Evolutionary conservation across 2,888 invertebrate species (phyloP), one percentile per base, ranked within the genome.

Genomic region (Acleris emargana): DNA sequence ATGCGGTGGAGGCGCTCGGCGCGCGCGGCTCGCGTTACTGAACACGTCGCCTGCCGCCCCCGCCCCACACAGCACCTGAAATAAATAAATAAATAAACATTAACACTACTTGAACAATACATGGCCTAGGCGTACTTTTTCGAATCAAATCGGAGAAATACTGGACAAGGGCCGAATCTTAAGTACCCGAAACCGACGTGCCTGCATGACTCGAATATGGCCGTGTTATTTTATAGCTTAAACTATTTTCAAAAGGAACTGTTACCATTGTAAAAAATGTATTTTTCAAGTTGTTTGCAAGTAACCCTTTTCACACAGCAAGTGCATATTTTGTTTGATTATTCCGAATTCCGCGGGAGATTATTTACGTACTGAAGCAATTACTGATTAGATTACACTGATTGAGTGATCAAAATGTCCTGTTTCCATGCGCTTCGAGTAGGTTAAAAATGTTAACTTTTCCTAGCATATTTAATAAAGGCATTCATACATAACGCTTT

Each of bases 21-120:
- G 78, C 82, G 86, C 87, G 78, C 89, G 89, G 84, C 87, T 91
- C 84, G 86, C 86, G 89, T 91, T 92, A 73, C 82, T 87, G 75
- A 86, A 82, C 84, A 83, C 79, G 84, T 90, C 91, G 86, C 86
- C 88, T 73, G 87, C 87, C 84, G 86, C 89, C 88, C 89, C 88
- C 84, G 89, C 90, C 84, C 89, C 90, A 85, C 89, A 91, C 90
- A 91, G 87, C 91, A 92, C 91, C 91, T 92, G 87, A 13, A 38
- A 38, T 2, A 72, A 72, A 61, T 62, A 57, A 69, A 18, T 51
- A 28, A 54, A 61, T n/a, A 43, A 43, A 42, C 25, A 18, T 57
- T 53, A 63, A 32, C 32, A 32, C 11, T 32, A 32, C 32, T 32
- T 32, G 32, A 32, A 11, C 2, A 32, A 32, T 32, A 11, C 11